Base-by-base conservation (phyloP, 1,140 invertebrate species). In the Homarus americanus region DNA sequence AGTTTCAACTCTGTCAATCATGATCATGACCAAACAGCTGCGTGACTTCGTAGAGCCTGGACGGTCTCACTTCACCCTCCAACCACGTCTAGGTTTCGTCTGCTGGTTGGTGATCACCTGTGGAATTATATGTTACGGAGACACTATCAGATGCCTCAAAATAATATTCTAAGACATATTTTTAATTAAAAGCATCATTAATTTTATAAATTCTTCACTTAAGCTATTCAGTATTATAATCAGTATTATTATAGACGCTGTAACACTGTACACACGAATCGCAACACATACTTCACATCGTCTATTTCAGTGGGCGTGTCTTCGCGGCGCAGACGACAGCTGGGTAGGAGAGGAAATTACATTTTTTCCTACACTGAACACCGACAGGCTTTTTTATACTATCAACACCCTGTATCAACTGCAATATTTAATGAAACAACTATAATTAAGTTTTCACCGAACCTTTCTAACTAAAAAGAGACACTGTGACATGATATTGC, bases 1-100 rank as follows among this genome's bases (percentile, higher is more conserved):
- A 36, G 28, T 44, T 72, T 84, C 82, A 12, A 84, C 82, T 12
- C 82, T 63, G 69, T 84, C 66, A 34, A 69, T 72, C 63, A 72
- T 84, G 63, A 72, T 44, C 38, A 72, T 72, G 38, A n/a, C 24
- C 24, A 28, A 41, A 66, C 38, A 63, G 15, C 34, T 36, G 34
- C 36, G 38, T 82, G 17, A 10, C 32, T 20, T 4, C 4, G 53
- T 24, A 24, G 53, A 58, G 10, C 17, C 4, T 20, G 20, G 53
- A 4, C 0, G 63, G n/a, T n/a, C n/a, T 69, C 63, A 1, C 24
- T 7, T 32, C 63, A 9, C 63, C 63, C n/a, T 4, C 28, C n/a
- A 12, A 63, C 63, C 5, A 15, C 44, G 63, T 4, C 63, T 5
- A 10, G n/a, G 63, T 32, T 69, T 69, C 63, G 63, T 69, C 63